Base-by-base conservation (phyloP, 2,888 invertebrate species). In the Callimorpha dominula region DNA sequence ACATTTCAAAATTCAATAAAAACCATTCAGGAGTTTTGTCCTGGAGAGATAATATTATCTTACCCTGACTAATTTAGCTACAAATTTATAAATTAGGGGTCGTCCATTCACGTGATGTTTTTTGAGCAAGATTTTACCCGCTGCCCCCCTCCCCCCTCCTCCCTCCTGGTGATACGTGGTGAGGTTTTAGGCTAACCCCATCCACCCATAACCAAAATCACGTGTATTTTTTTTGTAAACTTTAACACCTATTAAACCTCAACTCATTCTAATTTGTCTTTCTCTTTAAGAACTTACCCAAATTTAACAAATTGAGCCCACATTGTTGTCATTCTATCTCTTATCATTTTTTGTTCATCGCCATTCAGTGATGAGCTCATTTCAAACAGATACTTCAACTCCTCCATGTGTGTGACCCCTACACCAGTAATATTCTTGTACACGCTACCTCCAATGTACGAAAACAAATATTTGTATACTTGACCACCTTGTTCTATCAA, bases 241-340 rank as follows among this genome's bases (percentile, higher is more conserved):
- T 52, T 6, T 52, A 17, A 52, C 7, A 52, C 15, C 17, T 50
- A 12, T 50, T n/a, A 54, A 54, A 54, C 54, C n/a, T 54, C 54
- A 9, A 54, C 17, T n/a, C n/a, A n/a, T 54, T n/a, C 8, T 54
- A n/a, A n/a, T 9, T 9, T 9, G 3, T 2, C 1, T 46, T 54
- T 54, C 9, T 54, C 31, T 3, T 6, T 2, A n/a, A 40, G 8
- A 50, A 83, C 89, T 83, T 69, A 91, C 91, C 90, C 89, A 74
- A 85, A 83, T 81, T 91, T 92, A 0, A 89, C 88, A 71, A 93
- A 92, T 68, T 93, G 90, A 0, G 87, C 83, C 89, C 91, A 91
- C 84, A 91, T 74, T 0, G 77, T 81, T 0, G 88, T 87, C 86
- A 91, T 88, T 15, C 81, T 75, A 3, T 90, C 85, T 17, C 90